Percentiles rank a stretch among this genome's conserved stretches.
Evolutionary conservation across 2,113 vertebrate genomes (phyloP).

Genomic region (Zosterops lateralis): DNA sequence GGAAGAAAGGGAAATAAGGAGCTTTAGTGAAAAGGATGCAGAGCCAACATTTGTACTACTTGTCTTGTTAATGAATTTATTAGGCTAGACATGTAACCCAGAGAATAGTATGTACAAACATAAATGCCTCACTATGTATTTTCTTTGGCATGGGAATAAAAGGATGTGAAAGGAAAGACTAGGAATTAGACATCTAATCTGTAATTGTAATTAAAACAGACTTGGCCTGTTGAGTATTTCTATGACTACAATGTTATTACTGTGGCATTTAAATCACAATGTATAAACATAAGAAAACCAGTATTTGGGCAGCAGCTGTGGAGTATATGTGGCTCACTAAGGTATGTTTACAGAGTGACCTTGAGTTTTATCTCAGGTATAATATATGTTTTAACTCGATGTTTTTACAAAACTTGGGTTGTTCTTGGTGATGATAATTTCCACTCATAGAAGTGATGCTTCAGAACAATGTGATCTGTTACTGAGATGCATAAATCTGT

Average conservation of each 20-base stretch:
- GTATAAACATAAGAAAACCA: background rate
- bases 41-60: background rate
- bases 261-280: background rate
- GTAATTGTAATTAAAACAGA: background rate
- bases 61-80: background rate
- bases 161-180: background rate
- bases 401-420: background rate
- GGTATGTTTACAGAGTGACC: background rate
- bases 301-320: background rate
- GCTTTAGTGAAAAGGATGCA: background rate
- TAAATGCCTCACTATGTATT: background rate
- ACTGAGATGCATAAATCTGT: background rate
- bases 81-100: background rate
- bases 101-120: background rate
- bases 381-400: background rate
- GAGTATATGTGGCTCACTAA: background rate
- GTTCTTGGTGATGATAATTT: background rate
- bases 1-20: background rate
- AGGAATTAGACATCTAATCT: background rate
- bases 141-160: constrained; percentile 14
- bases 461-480: background rate
- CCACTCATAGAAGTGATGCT: background rate
- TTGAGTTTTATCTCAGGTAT: background rate
- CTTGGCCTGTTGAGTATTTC: background rate
- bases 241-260: background rate